Conservation (phyloP, 2,113 vertebrate species). For the Megaceryle maxima region DNA sequence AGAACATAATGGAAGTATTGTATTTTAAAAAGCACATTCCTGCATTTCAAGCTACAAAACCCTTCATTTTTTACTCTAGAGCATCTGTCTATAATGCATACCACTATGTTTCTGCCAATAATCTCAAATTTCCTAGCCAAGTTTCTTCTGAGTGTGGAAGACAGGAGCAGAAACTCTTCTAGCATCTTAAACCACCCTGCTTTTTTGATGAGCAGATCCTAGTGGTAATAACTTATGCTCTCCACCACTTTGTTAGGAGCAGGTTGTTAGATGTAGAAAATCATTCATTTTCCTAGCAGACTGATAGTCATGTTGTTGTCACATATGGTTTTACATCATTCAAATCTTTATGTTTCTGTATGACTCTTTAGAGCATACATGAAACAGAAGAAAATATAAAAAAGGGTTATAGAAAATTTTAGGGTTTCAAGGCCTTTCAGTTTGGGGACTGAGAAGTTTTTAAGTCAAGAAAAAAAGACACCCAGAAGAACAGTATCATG, state of each 20-base stretch:
- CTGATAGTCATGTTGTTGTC: not conserved
- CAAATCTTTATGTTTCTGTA: not conserved
- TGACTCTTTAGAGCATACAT: not conserved
- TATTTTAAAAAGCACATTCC: not conserved
- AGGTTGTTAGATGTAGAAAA: not conserved
- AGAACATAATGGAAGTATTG: not conserved
- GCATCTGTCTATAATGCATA: not conserved
- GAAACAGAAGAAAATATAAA: not conserved
- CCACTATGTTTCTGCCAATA: not conserved
- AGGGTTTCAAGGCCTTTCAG: not conserved
- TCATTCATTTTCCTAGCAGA: not conserved
- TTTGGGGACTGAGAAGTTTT: not conserved
- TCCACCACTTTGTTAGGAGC: not conserved
- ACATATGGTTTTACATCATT: not conserved
- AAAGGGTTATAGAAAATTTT: not conserved
- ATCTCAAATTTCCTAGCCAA: not conserved
- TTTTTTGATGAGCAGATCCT: not conserved
- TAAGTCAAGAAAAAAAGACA: not conserved
- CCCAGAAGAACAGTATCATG: accelerated
- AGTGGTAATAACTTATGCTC: not conserved
- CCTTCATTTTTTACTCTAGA: not conserved
- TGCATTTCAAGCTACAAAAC: not conserved
- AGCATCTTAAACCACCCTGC: not conserved
- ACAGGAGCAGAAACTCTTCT: not conserved
- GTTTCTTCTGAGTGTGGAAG: not conserved